Evolutionary conservation across 2,797 vertebrate species (phyloP), one percentile per base, ranked within the genome.

Genomic region (Coregonus sp.): DNA sequence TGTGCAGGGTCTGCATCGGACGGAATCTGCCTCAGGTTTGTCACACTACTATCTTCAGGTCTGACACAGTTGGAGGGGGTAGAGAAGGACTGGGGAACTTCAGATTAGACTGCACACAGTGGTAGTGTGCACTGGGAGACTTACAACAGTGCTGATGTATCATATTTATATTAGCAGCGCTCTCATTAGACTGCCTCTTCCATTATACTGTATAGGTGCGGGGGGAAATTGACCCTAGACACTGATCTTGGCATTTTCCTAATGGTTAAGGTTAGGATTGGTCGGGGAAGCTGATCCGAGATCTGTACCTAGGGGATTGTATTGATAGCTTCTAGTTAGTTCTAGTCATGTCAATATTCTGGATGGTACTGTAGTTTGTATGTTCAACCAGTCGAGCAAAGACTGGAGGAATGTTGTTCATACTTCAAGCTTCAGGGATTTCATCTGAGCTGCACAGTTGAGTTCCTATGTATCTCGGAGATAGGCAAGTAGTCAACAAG

Each of bases 1-100:
- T 97, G 85, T 98, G 96, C 92, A 94, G 92, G 81, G 90, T 90
- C 91, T 98, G 97, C 89, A 97, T 96, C 1, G 94, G 95, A 88
- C 92, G 95, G 77, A 96, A 95, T 80, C 95, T 95, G 84, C 91
- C 90, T 47, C 95, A 95, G 95, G 95, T 95, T 84, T 86, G 94
- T 94, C 2, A 66, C 12, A 54, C 56, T 35, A 65, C 79, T 31
- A 15, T n/a, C 40, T 29, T 73, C 11, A n/a, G 50, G 76, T 68
- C 12, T 37, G 56, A 18, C 31, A 16, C 2, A 9, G 52, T 37
- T 15, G 70, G 4, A 25, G 25, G 79, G 20, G 47, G 29, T 66
- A 29, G 16, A n/a, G 25, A 7, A 20, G 37, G n/a, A 18, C 3
- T 63, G 20, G 59, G 59, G 20, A 18, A 63, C 20, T 25, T 20